A percentile compares a stretch with the other conserved stretches of the same genome.
phyloP scores from a whole-genome alignment of 2,113 vertebrate species.

The Phylloscopus trochiloides region DNA sequence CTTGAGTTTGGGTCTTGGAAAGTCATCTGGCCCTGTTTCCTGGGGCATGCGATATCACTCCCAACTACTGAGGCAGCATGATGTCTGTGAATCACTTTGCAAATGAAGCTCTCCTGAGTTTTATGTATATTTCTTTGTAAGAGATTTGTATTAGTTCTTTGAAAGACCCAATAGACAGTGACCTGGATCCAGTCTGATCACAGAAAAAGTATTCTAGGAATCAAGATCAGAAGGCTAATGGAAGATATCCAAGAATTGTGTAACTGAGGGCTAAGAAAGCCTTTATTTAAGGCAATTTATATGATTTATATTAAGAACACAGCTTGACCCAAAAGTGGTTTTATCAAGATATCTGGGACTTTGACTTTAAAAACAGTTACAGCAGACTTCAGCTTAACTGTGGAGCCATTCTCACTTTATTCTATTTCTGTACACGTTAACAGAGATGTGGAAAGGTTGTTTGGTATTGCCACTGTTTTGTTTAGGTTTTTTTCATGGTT shows the following conservation, averaged over 20 bases:
- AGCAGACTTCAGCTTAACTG: constrained; percentile 20
- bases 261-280: not conserved
- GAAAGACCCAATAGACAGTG: not conserved
- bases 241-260: not conserved
- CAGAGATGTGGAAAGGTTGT: constrained; percentile 60
- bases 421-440: constrained; percentile 61
- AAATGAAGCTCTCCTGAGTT: not conserved
- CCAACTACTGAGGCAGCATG: not conserved
- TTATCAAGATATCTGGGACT: constrained; percentile 32
- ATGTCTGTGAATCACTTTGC: not conserved
- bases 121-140: not conserved
- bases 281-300: constrained; percentile 5
- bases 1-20: not conserved
- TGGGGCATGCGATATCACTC: not conserved
- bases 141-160: not conserved
- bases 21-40: not conserved
- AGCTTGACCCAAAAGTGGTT: not conserved
- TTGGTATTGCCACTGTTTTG: constrained; percentile 38
- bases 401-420: constrained; percentile 56
- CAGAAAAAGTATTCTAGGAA: not conserved
- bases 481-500: constrained; percentile 25
- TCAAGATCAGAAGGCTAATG: not conserved
- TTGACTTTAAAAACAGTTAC: constrained; percentile 32
- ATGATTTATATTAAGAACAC: not conserved
- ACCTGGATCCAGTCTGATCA: not conserved